Evolutionary conservation across 2,113 vertebrate genomes (phyloP).

Genomic region (Tragulus kanchil): DNA sequence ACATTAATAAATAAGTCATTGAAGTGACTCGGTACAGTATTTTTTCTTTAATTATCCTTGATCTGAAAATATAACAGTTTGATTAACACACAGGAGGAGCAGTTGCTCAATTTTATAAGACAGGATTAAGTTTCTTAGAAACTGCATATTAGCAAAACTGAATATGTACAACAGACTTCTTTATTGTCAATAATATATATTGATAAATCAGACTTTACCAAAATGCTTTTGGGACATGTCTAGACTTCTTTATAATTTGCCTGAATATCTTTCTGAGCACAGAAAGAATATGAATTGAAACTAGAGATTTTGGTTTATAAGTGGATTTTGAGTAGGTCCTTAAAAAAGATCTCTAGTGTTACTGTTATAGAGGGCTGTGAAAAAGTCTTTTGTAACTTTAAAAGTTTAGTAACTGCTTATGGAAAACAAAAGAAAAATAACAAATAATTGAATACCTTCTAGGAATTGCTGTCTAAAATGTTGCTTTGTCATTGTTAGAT

Average conservation of each 20-base stretch:
- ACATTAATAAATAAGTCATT: not conserved
- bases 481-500: slow-evolving; percentile 4
- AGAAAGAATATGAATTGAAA: slow-evolving; percentile 2
- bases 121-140: slow-evolving; percentile 26
- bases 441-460: slow-evolving; percentile 44
- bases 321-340: not conserved
- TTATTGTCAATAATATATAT: not conserved
- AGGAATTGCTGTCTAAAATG: not conserved
- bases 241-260: slow-evolving; percentile 11
- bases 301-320: not conserved
- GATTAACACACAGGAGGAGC: not conserved
- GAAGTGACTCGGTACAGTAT: not conserved
- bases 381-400: slow-evolving; percentile 1
- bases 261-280: not conserved
- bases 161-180: not conserved
- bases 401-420: not conserved
- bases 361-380: not conserved
- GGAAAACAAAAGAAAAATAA: not conserved
- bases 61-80: slow-evolving; percentile 39
- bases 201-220: not conserved
- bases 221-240: not conserved
- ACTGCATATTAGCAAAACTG: not conserved
- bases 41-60: slow-evolving; percentile 36
- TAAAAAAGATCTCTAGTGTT: not conserved
- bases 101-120: slow-evolving; percentile 39